phyloP scores from a whole-genome alignment of 2,113 vertebrate species.

The Etheostoma cragini region DNA sequence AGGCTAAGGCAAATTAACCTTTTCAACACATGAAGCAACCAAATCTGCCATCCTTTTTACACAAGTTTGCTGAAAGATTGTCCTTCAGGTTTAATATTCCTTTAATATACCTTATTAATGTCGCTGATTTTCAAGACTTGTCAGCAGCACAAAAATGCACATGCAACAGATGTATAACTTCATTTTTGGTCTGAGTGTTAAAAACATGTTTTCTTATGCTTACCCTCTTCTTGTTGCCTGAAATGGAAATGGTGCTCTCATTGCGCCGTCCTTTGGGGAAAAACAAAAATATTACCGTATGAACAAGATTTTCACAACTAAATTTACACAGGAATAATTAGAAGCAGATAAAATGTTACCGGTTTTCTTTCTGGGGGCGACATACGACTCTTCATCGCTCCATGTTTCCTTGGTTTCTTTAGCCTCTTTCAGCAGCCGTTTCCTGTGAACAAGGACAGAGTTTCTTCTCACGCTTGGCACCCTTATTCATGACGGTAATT shows the following conservation, averaged over 20 bases:
- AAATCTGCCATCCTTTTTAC: neutral
- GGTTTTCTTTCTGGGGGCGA: neutral
- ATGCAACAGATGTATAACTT: neutral
- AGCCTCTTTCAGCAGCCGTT: constrained; percentile 17
- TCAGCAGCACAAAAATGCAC: neutral
- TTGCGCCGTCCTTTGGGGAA: constrained; percentile 15
- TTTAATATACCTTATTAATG: neutral
- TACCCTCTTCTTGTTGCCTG: constrained; percentile 56
- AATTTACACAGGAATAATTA: neutral
- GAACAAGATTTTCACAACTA: neutral
- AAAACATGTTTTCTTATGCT: neutral
- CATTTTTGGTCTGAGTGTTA: neutral
- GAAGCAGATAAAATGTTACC: constrained; percentile 18
- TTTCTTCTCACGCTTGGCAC: neutral
- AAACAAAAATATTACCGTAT: neutral
- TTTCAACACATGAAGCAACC: neutral
- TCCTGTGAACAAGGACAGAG: constrained; percentile 53
- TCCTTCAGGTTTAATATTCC: neutral
- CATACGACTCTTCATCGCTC: constrained; percentile 73
- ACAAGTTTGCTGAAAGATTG: neutral
- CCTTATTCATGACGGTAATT: neutral
- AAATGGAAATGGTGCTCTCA: constrained; percentile 4
- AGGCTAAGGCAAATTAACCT: neutral
- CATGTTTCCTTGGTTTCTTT: constrained; percentile 69
- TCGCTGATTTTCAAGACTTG: neutral